Conservation (phyloP, 1,140 invertebrate species). For the Sogatella furcifera region DNA sequence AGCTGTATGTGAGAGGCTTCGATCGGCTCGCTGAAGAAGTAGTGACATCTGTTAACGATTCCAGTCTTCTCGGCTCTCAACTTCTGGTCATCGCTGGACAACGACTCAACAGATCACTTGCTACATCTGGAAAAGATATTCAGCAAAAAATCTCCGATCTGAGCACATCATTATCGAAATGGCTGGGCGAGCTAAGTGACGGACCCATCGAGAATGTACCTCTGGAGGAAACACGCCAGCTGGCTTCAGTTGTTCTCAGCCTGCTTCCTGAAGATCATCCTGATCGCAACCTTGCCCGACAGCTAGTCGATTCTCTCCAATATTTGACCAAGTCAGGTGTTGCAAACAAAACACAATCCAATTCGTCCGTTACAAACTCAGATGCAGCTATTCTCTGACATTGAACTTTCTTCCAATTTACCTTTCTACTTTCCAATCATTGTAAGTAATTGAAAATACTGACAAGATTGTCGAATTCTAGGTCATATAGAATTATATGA, state of each 20-base stretch:
- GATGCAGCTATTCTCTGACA: too few relatives aligned
- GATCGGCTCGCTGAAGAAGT: slow-evolving; percentile 68
- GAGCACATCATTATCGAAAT: slow-evolving; percentile 52
- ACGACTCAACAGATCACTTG: slow-evolving; percentile 51
- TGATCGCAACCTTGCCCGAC: background rate
- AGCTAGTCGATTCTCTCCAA: background rate
- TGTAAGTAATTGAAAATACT: too few relatives aligned
- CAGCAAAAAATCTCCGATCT: slow-evolving; percentile 53
- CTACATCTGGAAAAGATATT: slow-evolving; percentile 39
- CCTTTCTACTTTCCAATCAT: too few relatives aligned
- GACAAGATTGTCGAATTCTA: too few relatives aligned
- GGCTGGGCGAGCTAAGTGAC: slow-evolving; percentile 42
- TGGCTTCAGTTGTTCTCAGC: background rate
- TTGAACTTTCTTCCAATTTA: too few relatives aligned
- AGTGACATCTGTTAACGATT: slow-evolving; percentile 49
- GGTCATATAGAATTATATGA: too few relatives aligned
- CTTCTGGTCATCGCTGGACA: slow-evolving; percentile 60
- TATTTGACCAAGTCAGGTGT: too few relatives aligned
- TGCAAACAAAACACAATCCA: too few relatives aligned
- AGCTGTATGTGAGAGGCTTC: slow-evolving; percentile 63
- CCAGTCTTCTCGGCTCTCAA: slow-evolving; percentile 47
- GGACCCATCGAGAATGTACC: background rate
- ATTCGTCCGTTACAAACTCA: too few relatives aligned
- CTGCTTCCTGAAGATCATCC: background rate
- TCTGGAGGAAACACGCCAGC: background rate